Evolutionary conservation across 1,140 invertebrate genomes (phyloP).

Genomic region (Aleiodes sp.): DNA sequence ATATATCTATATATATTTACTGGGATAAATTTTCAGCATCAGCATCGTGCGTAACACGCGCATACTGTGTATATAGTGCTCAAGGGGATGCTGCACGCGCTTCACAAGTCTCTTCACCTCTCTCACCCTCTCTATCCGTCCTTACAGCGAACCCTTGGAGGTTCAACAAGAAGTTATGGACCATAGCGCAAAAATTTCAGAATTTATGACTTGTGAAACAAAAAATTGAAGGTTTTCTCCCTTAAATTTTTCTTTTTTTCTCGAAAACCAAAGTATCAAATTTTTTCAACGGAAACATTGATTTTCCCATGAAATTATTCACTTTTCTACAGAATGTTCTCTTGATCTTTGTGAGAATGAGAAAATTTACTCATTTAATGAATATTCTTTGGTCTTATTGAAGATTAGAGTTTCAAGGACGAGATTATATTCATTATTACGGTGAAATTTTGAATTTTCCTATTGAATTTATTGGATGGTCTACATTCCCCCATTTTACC

Average conservation of each 20-base stretch:
- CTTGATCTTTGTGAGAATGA: too few relatives aligned
- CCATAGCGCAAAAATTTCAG: neutral
- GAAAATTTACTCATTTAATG: too few relatives aligned
- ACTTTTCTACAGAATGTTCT: too few relatives aligned
- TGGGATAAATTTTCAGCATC: constrained; percentile 1
- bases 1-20: constrained; percentile 2
- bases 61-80: constrained; percentile 26
- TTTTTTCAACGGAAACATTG: too few relatives aligned
- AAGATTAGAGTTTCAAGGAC: too few relatives aligned
- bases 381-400: too few relatives aligned
- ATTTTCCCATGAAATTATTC: too few relatives aligned
- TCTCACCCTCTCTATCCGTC: constrained; percentile 36
- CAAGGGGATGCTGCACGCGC: constrained; percentile 15
- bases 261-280: too few relatives aligned
- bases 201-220: neutral
- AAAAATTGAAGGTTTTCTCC: neutral
- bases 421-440: too few relatives aligned
- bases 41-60: constrained; percentile 18
- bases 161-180: neutral
- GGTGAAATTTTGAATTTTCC: too few relatives aligned
- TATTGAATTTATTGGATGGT: too few relatives aligned
- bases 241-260: neutral
- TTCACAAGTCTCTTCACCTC: constrained; percentile 28
- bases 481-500: neutral
- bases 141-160: neutral